Base-by-base conservation (phyloP, 2,113 vertebrate species). In the Toxotes jaculatrix region DNA sequence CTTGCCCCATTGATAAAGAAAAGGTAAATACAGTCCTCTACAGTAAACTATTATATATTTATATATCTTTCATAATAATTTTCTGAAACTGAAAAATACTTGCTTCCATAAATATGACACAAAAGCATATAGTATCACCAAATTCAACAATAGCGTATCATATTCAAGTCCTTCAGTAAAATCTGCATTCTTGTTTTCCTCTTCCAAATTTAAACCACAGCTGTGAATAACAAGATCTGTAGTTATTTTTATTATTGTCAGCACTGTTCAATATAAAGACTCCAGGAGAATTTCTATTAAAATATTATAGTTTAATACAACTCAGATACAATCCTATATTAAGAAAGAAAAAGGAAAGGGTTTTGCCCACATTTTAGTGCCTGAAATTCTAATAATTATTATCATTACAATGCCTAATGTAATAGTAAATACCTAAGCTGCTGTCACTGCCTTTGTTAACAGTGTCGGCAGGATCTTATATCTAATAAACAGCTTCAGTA, bases 401-500 rank as follows among this genome's bases (percentile, higher is more conserved):
- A 8, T 53, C n/a, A 45, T 2, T 75, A 43, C 9, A 53, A 0
- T 13, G 8, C 42, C 27, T 17, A 45, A 38, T 5, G 21, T 0
- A 1, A 13, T 1, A 5, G 8, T 55, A 12, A 62, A 5, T 43
- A 55, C 34, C 32, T 55, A 61, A 60, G 23, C 32, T 75, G n/a
- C 3, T 53, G 17, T 55, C 0, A 49, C 11, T 40, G 19, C 21
- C 21, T 75, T 86, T 64, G 21, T 7, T 62, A 49, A 16, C 59
- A 64, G 65, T 51, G 21, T 17, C n/a, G 74, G 53, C 49, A 72
- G 13, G 27, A 80, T 63, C 55, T 67, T 86, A 27, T 76, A 27
- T 59, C n/a, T 77, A 19, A 82, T 23, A 40, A 84, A 84, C n/a
- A 86, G 36, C 57, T 89, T 93, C 1, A 90, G 43, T n/a, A 93